These are phyloP conservation scores for Gastracanthus pulcherrimus DNA, from an alignment of 2,888 invertebrate species.

Conservation along the genomic window DNA sequence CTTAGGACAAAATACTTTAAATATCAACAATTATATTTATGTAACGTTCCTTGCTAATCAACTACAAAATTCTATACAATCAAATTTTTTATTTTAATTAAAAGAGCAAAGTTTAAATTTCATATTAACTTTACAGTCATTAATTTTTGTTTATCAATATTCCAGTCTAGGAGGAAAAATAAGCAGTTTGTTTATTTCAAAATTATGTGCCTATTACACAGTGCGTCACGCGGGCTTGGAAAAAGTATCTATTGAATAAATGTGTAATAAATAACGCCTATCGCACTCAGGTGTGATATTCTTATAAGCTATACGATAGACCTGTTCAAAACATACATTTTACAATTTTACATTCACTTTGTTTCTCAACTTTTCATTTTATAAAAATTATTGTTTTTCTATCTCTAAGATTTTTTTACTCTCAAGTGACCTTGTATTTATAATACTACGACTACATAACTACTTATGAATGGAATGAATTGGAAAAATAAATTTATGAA, in stretches of 20 bases:
- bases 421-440: constrained; percentile 44
- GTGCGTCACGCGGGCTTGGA: constrained; percentile 31
- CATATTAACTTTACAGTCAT: not conserved
- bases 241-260: constrained; percentile 57
- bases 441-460: not conserved
- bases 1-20: not conserved
- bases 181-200: constrained; percentile 37
- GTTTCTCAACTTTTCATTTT: constrained; percentile 56
- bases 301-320: no score
- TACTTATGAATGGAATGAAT: constrained; percentile 28
- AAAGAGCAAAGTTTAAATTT: no score
- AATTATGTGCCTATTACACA: constrained; percentile 39
- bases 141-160: constrained; percentile 21
- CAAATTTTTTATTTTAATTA: not conserved
- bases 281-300: constrained; percentile 40
- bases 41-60: not conserved
- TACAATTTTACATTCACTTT: constrained; percentile 56
- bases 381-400: constrained; percentile 44
- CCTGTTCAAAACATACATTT: constrained; percentile 45
- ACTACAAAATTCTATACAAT: not conserved
- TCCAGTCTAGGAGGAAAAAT: not conserved
- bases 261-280: constrained; percentile 58
- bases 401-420: constrained; percentile 25
- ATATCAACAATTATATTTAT: not conserved
- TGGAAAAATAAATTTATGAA: constrained; percentile 7